Conservation (phyloP, 1,140 invertebrate species). For the Diabrotica virgifera region DNA sequence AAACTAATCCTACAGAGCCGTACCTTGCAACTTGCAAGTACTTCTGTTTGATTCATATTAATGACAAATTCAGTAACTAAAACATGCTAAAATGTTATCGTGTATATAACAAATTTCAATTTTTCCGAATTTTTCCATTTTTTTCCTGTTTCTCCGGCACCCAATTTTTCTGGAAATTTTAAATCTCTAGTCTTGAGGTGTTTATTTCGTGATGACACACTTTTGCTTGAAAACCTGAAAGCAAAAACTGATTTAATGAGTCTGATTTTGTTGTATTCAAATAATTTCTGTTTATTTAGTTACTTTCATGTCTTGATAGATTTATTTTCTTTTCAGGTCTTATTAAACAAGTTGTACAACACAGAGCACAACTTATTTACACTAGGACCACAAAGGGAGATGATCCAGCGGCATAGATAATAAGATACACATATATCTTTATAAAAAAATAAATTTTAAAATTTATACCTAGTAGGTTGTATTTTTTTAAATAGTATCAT, state of each 20-base stretch:
- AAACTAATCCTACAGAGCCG: no score
- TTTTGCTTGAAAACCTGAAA: constrained; percentile 32
- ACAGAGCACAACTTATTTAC: constrained; percentile 96
- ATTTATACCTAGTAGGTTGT: no score
- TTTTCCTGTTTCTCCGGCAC: no score
- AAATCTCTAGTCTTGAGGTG: no score
- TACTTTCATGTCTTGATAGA: not conserved
- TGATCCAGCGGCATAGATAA: constrained; percentile 58
- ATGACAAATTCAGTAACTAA: no score
- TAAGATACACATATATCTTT: constrained; percentile 27
- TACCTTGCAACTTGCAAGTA: no score
- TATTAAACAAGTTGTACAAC: constrained; percentile 95
- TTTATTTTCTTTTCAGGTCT: constrained; percentile 62
- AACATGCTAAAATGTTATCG: no score
- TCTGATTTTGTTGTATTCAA: constrained; percentile 46
- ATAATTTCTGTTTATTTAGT: not conserved
- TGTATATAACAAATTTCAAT: no score
- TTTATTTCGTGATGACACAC: constrained; percentile 31
- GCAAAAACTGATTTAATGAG: constrained; percentile 60
- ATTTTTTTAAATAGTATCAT: no score
- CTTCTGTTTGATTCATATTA: no score
- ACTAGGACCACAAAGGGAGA: constrained; percentile 95
- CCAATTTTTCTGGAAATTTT: no score
- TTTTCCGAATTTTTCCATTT: no score
- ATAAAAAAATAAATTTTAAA: constrained; percentile 15